Evolutionary conservation across 2,113 vertebrate species (phyloP).

Genomic region (Lamprologus lemairii): DNA sequence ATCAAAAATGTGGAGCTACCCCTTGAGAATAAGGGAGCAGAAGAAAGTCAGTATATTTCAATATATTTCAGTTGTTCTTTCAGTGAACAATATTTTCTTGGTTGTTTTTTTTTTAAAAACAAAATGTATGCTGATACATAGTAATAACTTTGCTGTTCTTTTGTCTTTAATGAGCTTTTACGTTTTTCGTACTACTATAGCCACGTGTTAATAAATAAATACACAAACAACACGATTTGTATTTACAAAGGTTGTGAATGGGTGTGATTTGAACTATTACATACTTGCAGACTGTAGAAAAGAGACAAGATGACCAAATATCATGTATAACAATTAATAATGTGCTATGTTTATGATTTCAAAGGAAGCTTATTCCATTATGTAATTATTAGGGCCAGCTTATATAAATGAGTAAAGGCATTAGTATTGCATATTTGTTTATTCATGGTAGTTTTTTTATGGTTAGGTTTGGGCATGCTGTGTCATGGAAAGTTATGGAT

Average conservation of each 20-base stretch:
- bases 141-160: not conserved
- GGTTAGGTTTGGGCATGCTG: not conserved
- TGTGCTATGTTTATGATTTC: not conserved
- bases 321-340: not conserved
- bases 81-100: not conserved
- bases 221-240: not conserved
- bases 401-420: not conserved
- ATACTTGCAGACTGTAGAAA: not conserved
- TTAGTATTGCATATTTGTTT: not conserved
- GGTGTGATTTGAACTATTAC: not conserved
- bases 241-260: not conserved
- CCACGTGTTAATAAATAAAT: not conserved
- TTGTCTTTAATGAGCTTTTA: not conserved
- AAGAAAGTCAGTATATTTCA: not conserved
- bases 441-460: not conserved
- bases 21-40: not conserved
- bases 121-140: not conserved
- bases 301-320: not conserved
- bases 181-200: not conserved
- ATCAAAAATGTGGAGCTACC: not conserved
- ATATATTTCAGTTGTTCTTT: not conserved
- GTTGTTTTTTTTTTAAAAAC: not conserved
- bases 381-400: not conserved
- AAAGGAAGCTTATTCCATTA: not conserved
- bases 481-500: not conserved